A percentile compares a stretch with the other conserved stretches of the same genome.
These are phyloP conservation scores for Hestina assimilis DNA, from an alignment of 1,140 invertebrate genomes.

Conservation along the genomic window DNA sequence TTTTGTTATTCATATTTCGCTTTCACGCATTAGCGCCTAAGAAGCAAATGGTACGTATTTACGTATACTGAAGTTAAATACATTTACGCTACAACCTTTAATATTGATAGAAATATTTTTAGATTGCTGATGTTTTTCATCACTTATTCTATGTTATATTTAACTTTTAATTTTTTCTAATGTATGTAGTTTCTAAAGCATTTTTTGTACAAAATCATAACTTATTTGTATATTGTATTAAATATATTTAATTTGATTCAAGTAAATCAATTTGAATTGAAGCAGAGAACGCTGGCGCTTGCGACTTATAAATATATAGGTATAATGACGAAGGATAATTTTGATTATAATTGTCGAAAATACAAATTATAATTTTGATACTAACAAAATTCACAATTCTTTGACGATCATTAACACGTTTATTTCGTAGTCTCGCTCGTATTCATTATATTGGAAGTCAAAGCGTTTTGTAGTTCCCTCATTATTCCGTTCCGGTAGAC, in stretches of 20 bases:
- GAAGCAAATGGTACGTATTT: conserved; percentile 33
- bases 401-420: conserved; percentile 14
- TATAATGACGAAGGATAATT: no score
- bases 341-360: background rate
- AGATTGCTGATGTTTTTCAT: no score
- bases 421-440: background rate
- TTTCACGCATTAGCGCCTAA: conserved; percentile 46
- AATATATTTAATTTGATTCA: no score
- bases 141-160: no score
- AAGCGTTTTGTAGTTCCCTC: conserved; percentile 32
- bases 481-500: conserved; percentile 46
- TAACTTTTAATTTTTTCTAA: no score
- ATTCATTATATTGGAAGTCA: conserved; percentile 16
- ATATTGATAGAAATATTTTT: background rate
- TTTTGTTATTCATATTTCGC: conserved; percentile 71
- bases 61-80: conserved; percentile 19
- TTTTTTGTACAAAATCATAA: no score
- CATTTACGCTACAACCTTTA: background rate
- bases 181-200: no score
- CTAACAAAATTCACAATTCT: background rate
- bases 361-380: background rate
- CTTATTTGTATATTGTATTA: no score
- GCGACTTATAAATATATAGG: no score
- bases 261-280: no score
- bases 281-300: no score